phyloP scores from a whole-genome alignment of 1,140 invertebrate species.

The Carposina sasakii region DNA sequence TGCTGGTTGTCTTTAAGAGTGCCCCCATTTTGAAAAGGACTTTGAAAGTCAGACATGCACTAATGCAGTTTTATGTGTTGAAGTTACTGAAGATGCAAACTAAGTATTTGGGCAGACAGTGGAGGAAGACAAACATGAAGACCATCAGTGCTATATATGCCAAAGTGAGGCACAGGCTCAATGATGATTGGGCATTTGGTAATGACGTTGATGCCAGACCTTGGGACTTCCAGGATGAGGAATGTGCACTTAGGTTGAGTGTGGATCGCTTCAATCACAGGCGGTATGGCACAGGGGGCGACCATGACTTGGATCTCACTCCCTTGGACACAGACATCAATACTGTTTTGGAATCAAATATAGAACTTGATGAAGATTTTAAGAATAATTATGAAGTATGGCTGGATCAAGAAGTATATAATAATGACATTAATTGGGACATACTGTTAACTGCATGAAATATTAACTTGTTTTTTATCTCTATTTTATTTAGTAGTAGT shows the following conservation, averaged over 20 bases:
- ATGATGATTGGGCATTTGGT: conserved; percentile 99
- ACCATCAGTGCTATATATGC: conserved; percentile 99
- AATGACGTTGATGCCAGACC: conserved; percentile 98
- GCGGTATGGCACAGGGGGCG: conserved; percentile 78
- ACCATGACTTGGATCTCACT: conserved; percentile 79
- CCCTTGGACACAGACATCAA: conserved; percentile 90
- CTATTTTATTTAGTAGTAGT: no score
- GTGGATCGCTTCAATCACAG: conserved; percentile 97
- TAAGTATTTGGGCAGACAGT: conserved; percentile 98
- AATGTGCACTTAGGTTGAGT: conserved; percentile 92
- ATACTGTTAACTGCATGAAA: conserved; percentile 44
- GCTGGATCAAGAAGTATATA: conserved; percentile 97
- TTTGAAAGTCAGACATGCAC: conserved; percentile 94
- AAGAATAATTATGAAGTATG: conserved; percentile 97
- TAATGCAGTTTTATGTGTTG: conserved; percentile 98
- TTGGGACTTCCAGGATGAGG: conserved; percentile 99
- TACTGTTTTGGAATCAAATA: conserved; percentile 84
- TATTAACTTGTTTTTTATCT: no score
- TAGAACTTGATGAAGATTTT: conserved; percentile 95
- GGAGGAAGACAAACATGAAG: conserved; percentile 99
- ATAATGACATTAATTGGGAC: conserved; percentile 87
- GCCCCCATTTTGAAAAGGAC: conserved; percentile 98
- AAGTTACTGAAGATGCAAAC: conserved; percentile 99
- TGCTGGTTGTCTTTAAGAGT: conserved; percentile 99
- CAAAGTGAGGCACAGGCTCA: conserved; percentile 94